Conservation (phyloP, 1,140 invertebrate genomes). For the roundworm (Caenorhabditis elegans) region WBcel235 BX284606.5:5083001-5083500, state of each 20-base stretch:
- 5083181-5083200: too few species aligned
- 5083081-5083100: neutral
- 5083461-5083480: neutral
- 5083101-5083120: constrained; percentile 3
- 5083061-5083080: neutral
- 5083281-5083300: too few species aligned
- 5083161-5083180: too few species aligned
- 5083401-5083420: neutral
- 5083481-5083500: too few species aligned
- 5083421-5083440: neutral
- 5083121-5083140: neutral
- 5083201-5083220: too few species aligned
- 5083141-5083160: constrained; percentile 12
- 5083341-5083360: neutral
- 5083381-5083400: constrained; percentile 25
- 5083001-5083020: neutral
- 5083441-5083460: neutral
- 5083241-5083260: too few species aligned
- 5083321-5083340: neutral
- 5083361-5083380: neutral
- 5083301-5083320: neutral
- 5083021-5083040: neutral
- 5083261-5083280: too few species aligned
- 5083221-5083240: too few species aligned
- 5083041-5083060: neutral